Evolutionary conservation across 1,140 invertebrate species (phyloP), one percentile per base, ranked within the genome.

Genomic region (Drosophila nannoptera): DNA sequence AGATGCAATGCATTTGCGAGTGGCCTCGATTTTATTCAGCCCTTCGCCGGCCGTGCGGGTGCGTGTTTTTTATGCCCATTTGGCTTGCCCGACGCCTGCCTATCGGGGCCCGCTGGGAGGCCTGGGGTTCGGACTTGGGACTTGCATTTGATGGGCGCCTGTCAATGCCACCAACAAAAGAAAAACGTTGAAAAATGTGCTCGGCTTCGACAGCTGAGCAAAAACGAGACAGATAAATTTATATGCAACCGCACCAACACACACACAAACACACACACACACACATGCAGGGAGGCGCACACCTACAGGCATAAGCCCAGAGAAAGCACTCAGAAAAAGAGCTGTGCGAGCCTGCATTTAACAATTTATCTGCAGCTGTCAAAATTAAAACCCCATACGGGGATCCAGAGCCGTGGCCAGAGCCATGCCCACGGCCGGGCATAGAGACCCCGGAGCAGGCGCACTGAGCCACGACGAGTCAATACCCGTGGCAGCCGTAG

Each of bases 291-390:
- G 42, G 29, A 36, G 35, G n/a, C n/a, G 45, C 66, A 70, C 75
- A 83, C 69, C 80, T 75, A 84, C 80, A 83, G 62, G 62, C 76
- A 52, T 80, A 83, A 83, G 81, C 78, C 73, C 76, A 84, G 80
- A 83, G 84, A 83, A 83, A 83, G 78, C 78, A 83, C 78, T 83
- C 78, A 76, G 73, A 72, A 14, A 14, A 16, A 43, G 80, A 84
- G 69, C 76, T 70, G 78, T 73, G 65, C 75, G 81, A 62, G 80
- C 76, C 83, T 87, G 83, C 83, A 87, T 87, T 87, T 87, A 87
- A 87, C 83, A 87, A 87, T 87, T 87, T 87, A 87, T 87, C 83
- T 87, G 78, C 83, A 87, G 83, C 83, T 87, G 83, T 87, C 83
- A 87, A 87, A 87, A 87, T 87, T 87, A 87, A 87, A 87, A 87